Evolutionary conservation across 2,113 vertebrate genomes (phyloP).

Genomic region (Scopus umbretta): DNA sequence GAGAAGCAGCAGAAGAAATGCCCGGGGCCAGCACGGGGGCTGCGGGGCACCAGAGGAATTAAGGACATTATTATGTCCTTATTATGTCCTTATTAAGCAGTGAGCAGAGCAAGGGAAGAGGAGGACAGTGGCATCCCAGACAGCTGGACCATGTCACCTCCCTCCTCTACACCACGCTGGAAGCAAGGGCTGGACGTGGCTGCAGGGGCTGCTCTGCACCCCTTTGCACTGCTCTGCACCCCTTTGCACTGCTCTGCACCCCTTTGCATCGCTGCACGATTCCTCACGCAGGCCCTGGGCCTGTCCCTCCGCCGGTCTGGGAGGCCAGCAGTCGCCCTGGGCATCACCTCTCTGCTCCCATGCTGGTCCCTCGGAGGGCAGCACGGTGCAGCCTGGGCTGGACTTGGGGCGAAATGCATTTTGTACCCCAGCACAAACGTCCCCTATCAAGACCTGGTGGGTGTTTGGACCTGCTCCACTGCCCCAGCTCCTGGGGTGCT

Average conservation of each 20-base stretch:
- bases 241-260: neutral
- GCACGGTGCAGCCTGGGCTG: neutral
- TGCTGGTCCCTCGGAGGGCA: neutral
- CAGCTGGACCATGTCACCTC: neutral
- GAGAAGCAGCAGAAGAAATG: neutral
- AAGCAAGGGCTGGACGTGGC: neutral
- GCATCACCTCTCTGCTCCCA: neutral
- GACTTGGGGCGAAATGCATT: neutral
- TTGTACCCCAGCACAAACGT: neutral
- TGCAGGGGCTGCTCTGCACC: neutral
- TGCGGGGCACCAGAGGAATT: neutral
- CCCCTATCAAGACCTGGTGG: neutral
- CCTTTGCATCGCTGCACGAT: neutral
- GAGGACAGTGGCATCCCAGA: neutral
- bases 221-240: neutral
- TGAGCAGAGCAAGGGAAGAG: neutral
- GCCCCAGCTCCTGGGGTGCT: neutral
- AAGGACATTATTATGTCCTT: no score
- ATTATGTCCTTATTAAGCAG: neutral
- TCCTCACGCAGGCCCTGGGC: neutral
- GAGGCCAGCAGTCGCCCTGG: no score
- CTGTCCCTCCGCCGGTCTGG: rapidly evolving
- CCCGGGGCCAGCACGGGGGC: neutral
- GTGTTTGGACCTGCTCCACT: neutral
- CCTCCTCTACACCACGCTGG: neutral